Evolutionary conservation across 2,888 invertebrate genomes (phyloP), one percentile per base, ranked within the genome.

Genomic region (Agriopis leucophaearia): DNA sequence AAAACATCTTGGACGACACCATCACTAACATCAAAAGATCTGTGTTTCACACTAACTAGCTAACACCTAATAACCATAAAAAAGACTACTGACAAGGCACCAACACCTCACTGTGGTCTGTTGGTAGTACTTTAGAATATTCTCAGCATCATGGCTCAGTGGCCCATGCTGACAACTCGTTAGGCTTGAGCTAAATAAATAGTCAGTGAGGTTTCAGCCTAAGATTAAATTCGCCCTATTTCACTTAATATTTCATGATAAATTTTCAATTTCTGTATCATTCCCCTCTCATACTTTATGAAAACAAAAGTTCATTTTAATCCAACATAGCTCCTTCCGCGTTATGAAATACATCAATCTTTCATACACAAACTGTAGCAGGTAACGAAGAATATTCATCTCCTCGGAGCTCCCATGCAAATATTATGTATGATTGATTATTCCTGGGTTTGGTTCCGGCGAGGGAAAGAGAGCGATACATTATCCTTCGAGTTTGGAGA

Each of bases 371-470:
- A 69, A 69, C 55, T 68, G 68, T 64, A 69, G 64, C 68, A 69
- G 68, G 68, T 69, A 69, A 64, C 64, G 59, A 64, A 56, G 68
- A 69, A 60, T 64, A 69, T 64, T 69, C 64, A 69, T 69, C 60
- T 58, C 63, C 48, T 16, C 55, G 38, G 27, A 16, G 52, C 35
- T 60, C 68, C 59, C 71, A 73, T 71, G 73, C 73, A 70, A 75
- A 75, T 72, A 70, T 75, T 73, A 73, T 75, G 72, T 72, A 38
- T 71, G 75, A 75, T 75, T 73, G 75, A 75, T 75, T 75, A 75
- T 59, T 63, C 65, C 69, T 44, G 38, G 18, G 55, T 18, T 55
- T 38, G 40, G 62, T 68, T 56, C 68, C 45, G 48, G 48, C 9
- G 54, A n/a, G 18, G 8, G 50, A 50, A 40, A 51, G 63, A 67